Evolutionary conservation across 2,888 invertebrate species (phyloP).

Genomic region (Teleogryllus oceanicus): DNA sequence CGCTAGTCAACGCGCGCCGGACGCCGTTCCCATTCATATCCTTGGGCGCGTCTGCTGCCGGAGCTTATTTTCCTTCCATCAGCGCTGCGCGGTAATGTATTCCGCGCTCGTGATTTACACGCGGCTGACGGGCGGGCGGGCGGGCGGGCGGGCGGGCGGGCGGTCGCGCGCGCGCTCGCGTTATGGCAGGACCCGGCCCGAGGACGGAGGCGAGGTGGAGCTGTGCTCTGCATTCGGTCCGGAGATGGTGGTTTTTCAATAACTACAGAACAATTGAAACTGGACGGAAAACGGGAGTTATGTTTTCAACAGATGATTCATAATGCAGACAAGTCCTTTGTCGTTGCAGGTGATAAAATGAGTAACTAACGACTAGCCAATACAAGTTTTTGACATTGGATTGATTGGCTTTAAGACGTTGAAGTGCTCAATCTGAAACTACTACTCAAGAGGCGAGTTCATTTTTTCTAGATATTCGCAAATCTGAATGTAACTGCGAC

Average conservation of each 20-base stretch:
- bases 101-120: neutral
- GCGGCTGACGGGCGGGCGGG: neutral
- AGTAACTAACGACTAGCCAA: too few species aligned
- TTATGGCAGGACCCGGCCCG: too few species aligned
- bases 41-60: neutral
- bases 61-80: conserved; percentile 6
- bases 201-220: too few species aligned
- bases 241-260: too few species aligned
- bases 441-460: too few species aligned
- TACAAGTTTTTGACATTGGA: too few species aligned
- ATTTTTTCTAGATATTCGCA: too few species aligned
- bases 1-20: neutral
- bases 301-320: neutral
- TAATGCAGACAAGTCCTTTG: neutral
- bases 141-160: neutral
- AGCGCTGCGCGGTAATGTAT: neutral
- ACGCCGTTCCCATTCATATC: neutral
- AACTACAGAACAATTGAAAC: too few species aligned
- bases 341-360: neutral
- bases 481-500: too few species aligned
- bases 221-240: too few species aligned
- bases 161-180: neutral
- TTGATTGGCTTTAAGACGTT: too few species aligned
- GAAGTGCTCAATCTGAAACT: too few species aligned
- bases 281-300: neutral